Base-by-base conservation (phyloP, 2,888 invertebrate genomes). In the Sinotaia quadrata region DNA sequence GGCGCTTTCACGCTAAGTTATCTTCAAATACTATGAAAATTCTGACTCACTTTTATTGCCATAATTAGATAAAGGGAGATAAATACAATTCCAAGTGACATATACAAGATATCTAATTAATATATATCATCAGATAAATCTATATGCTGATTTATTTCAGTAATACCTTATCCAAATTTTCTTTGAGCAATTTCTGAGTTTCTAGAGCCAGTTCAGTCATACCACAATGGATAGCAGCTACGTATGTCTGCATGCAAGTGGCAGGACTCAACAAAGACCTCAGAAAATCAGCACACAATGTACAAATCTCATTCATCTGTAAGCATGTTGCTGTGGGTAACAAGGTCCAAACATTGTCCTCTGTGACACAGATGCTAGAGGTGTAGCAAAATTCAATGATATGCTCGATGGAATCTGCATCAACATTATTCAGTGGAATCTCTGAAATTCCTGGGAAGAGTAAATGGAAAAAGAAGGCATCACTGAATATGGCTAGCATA, bases 331-430 rank as follows among this genome's bases (percentile, higher is more conserved):
- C 78, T 0, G 78, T 78, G 5, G 76, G 74, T 21, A 81, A 60
- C 44, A 81, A 36, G 2, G 72, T 71, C 80, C 78, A 77, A 10
- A 78, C 75, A 24, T 67, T 76, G n/a, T 76, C 75, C 44, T 76
- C 77, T n/a, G 69, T 73, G 21, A 80, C 71, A 1, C 78, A 77
- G 12, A 80, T 75, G 8, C 75, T 71, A 2, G 80, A 78, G 1
- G 80, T 80, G 73, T 80, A 80, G 66, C 77, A 80, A 62, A 77
- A 80, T 44, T 80, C 77, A 5, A 80, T 75, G 15, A 79, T 77
- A 29, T 71, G 73, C 52, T 75, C 65, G n/a, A 74, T 72, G 0
- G 79, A 74, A 2, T 65, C 62, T 1, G 73, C 71, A 52, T 77
- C 76, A 1, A 80, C 52, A 10, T 74, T 73, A 1, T 70, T 52